phyloP scores from a whole-genome alignment of 1,140 invertebrate species.

The Tetragnatha versicolor region DNA sequence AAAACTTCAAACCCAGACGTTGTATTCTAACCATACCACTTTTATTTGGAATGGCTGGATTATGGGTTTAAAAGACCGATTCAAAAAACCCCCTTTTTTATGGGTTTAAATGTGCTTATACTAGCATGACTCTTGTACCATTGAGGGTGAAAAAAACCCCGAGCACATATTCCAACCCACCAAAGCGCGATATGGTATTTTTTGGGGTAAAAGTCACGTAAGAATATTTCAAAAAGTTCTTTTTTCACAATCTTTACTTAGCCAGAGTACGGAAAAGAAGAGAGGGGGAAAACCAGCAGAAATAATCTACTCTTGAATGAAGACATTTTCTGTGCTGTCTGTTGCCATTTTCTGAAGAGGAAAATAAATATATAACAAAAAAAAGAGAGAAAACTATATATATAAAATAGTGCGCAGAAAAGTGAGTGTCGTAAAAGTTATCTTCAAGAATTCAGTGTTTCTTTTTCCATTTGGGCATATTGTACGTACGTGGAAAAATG shows the following conservation, averaged over 20 bases:
- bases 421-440: conserved; percentile 53
- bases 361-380: conserved; percentile 45
- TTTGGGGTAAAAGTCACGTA: conserved; percentile 30
- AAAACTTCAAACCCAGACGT: too few species aligned
- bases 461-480: conserved; percentile 19
- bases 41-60: conserved; percentile 33
- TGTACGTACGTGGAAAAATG: conserved; percentile 30
- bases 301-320: conserved; percentile 51
- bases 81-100: not conserved
- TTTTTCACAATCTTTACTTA: conserved; percentile 18
- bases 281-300: not conserved
- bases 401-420: conserved; percentile 51
- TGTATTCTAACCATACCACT: not conserved
- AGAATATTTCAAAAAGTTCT: conserved; percentile 39
- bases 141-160: not conserved
- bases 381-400: too few species aligned
- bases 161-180: not conserved
- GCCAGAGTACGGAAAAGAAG: not conserved
- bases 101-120: conserved; percentile 14
- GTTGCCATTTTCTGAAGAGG: conserved; percentile 40
- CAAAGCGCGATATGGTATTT: conserved; percentile 16
- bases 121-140: not conserved
- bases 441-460: conserved; percentile 49
- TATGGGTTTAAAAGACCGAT: conserved; percentile 20
- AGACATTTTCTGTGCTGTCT: conserved; percentile 38